A percentile compares a stretch with the other conserved stretches of the same genome.
Evolutionary conservation across 2,113 vertebrate species (phyloP).

Genomic region (Sinocyclocheilus anshuiensis): DNA sequence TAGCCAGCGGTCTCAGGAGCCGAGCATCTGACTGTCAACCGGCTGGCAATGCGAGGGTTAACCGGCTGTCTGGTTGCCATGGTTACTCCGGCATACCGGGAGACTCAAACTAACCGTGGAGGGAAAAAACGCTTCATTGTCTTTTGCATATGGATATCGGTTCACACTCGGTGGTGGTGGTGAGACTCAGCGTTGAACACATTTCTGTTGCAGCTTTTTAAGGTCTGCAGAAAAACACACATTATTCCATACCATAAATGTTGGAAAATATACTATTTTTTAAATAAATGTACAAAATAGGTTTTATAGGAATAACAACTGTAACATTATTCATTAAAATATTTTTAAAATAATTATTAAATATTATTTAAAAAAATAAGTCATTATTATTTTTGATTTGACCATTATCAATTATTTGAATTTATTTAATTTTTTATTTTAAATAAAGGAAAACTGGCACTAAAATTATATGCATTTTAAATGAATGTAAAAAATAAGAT

Average conservation of each 20-base stretch:
- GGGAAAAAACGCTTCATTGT: constrained; percentile 1
- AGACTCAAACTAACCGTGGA: constrained; percentile 11
- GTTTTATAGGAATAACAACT: neutral
- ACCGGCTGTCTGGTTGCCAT: constrained; percentile 44
- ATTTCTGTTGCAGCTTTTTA: neutral
- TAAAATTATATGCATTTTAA: neutral
- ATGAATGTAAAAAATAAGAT: neutral
- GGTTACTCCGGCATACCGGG: constrained; percentile 30
- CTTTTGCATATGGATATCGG: constrained; percentile 10
- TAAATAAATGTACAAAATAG: neutral
- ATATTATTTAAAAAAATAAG: neutral
- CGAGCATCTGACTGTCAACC: neutral
- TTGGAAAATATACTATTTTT: neutral
- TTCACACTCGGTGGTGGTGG: constrained; percentile 21
- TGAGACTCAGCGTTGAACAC: constrained; percentile 19
- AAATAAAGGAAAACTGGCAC: neutral
- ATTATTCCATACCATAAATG: neutral
- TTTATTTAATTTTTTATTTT: neutral
- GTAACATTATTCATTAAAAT: neutral
- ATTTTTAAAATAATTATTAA: neutral
- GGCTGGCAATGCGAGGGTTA: neutral
- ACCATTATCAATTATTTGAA: neutral
- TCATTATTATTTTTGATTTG: neutral
- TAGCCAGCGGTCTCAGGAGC: constrained; percentile 5
- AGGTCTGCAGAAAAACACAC: neutral